Evolutionary conservation across 2,888 invertebrate species (phyloP).

Genomic region (Caprella mutica): DNA sequence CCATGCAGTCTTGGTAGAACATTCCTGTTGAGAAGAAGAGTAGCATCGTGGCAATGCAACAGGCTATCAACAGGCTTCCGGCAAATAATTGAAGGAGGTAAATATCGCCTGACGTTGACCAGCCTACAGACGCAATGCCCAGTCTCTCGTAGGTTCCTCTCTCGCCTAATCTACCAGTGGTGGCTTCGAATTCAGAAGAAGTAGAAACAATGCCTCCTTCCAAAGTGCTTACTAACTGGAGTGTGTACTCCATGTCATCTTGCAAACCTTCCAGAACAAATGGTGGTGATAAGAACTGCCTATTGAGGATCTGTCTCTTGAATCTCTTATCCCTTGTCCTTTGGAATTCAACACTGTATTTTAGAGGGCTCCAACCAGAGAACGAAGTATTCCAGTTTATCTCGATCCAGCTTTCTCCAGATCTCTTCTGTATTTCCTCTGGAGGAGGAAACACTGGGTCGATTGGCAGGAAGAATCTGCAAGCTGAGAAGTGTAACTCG

Average conservation of each 20-base stretch:
- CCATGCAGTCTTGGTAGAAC: slow-evolving; percentile 34
- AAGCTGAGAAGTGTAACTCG: slow-evolving; percentile 12
- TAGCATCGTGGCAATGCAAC: slow-evolving; percentile 30
- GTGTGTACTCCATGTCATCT: slow-evolving; percentile 15
- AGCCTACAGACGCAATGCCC: slow-evolving; percentile 8
- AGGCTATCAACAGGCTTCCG: slow-evolving; percentile 18
- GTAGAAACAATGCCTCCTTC: slow-evolving; percentile 8
- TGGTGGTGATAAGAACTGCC: slow-evolving; percentile 10
- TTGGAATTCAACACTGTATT: slow-evolving; percentile 8
- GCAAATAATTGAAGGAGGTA: slow-evolving; percentile 21
- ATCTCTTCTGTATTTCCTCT: neutral
- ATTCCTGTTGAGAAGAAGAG: slow-evolving; percentile 33
- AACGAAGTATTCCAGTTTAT: slow-evolving; percentile 11
- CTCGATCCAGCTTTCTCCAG: slow-evolving; percentile 7
- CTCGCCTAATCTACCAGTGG: neutral
- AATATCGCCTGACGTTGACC: slow-evolving; percentile 8
- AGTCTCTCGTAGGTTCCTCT: neutral
- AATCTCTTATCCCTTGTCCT: neutral
- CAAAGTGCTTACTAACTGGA: slow-evolving; percentile 15
- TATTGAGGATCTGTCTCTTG: slow-evolving; percentile 1
- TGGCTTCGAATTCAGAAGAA: neutral
- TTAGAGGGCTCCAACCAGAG: slow-evolving; percentile 11
- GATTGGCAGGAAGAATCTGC: slow-evolving; percentile 10
- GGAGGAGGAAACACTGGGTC: slow-evolving; percentile 7
- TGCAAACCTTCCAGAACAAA: slow-evolving; percentile 12